Percentiles rank a stretch among this genome's conserved stretches.
phyloP scores from a whole-genome alignment of 2,797 vertebrate species.

The Diglossa cyanea region DNA sequence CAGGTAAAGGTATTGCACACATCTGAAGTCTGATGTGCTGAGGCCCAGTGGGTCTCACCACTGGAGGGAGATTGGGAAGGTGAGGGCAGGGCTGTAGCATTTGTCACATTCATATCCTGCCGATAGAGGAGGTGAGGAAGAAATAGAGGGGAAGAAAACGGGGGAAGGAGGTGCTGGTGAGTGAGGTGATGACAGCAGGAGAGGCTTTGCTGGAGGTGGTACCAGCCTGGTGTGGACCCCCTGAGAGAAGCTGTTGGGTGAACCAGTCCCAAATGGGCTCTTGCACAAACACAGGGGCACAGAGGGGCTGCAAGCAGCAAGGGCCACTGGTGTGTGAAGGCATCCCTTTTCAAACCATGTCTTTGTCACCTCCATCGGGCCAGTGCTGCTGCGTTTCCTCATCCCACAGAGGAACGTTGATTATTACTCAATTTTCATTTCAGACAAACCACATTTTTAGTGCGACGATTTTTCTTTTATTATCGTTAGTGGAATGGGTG shows the following conservation, averaged over 20 bases:
- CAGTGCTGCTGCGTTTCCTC: not conserved
- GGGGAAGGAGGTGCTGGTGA: not conserved
- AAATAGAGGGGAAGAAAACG: not conserved
- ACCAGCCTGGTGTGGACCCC: not conserved
- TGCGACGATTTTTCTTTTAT: conserved; percentile 62
- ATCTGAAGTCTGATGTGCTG: not conserved
- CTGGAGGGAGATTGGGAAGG: not conserved
- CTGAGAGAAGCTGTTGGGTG: not conserved
- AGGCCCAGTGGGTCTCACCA: not conserved
- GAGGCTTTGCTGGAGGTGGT: not conserved
- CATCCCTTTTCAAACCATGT: not conserved
- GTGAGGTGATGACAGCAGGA: rapidly evolving
- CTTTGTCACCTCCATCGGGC: not conserved
- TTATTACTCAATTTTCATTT: conserved; percentile 66
- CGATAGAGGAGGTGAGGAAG: not conserved
- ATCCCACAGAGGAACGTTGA: conserved; percentile 43
- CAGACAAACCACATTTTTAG: conserved; percentile 67
- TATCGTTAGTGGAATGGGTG: conserved; percentile 49
- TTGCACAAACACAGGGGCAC: rapidly evolving
- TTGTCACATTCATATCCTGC: not conserved
- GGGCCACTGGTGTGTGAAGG: not conserved
- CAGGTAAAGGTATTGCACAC: not conserved
- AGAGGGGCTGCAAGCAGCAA: not conserved
- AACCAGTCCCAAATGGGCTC: not conserved
- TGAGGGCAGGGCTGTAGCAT: not conserved